A percentile compares a stretch with the other conserved stretches of the same genome.
Conservation (phyloP, 2,797 vertebrate genomes). For the Bovichtus variegatus region DNA sequence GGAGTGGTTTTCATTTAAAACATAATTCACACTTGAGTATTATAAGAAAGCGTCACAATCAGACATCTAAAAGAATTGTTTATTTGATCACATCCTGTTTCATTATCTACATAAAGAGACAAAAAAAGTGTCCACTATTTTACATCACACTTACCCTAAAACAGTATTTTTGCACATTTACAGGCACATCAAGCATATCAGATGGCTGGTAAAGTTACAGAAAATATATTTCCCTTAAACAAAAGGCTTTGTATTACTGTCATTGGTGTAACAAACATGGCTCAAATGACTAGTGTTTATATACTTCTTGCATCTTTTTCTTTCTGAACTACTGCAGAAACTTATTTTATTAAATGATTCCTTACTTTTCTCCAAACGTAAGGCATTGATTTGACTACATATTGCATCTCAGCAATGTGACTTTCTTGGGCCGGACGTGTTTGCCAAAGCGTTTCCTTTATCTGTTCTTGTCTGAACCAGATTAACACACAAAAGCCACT, state of each 20-base stretch:
- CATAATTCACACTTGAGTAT: not conserved
- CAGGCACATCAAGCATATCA: constrained; percentile 59
- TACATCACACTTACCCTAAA: constrained; percentile 59
- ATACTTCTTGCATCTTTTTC: constrained; percentile 5
- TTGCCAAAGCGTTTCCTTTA: not conserved
- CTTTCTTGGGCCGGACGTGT: not conserved
- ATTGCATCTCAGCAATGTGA: not conserved
- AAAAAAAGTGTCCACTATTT: constrained; percentile 55
- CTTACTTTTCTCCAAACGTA: not conserved
- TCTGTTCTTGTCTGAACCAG: constrained; percentile 11
- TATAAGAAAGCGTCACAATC: constrained; percentile 27
- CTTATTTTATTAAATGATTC: not conserved
- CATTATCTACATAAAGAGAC: constrained; percentile 62
- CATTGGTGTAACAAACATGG: constrained; percentile 18
- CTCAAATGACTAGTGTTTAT: not conserved
- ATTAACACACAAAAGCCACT: constrained; percentile 3
- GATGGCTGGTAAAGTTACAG: constrained; percentile 34
- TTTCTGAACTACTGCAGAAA: not conserved
- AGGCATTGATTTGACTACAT: not conserved
- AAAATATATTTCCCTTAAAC: constrained; percentile 35
- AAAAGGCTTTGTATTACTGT: constrained; percentile 15
- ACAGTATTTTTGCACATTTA: constrained; percentile 71
- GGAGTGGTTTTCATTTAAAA: constrained; percentile 21
- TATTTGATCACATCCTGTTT: constrained; percentile 66
- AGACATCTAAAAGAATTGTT: constrained; percentile 52